These are phyloP conservation scores for Dendrophyllia cribrosa DNA, from an alignment of 64 coral and sea anemone species.

Conservation along the genomic window DNA sequence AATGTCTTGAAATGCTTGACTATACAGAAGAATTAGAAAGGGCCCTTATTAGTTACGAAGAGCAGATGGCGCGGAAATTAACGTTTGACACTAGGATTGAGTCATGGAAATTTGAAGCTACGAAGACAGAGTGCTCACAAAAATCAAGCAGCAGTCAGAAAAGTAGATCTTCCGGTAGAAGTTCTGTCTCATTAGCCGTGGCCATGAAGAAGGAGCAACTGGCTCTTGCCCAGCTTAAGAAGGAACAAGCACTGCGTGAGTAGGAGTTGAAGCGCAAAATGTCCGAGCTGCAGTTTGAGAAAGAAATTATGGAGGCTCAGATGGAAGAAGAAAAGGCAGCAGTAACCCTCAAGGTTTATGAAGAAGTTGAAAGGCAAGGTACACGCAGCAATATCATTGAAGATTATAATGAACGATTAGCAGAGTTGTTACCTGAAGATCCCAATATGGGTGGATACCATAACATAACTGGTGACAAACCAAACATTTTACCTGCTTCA, in stretches of 20 bases:
- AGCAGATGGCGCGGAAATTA: background rate
- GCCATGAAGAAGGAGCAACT: background rate
- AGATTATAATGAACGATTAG: too few species aligned
- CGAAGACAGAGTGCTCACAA: background rate
- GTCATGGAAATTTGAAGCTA: background rate
- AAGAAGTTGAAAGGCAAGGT: slow-evolving; percentile 1
- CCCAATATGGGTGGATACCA: too few species aligned
- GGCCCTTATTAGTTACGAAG: background rate
- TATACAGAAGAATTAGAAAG: background rate
- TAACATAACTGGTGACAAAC: too few species aligned
- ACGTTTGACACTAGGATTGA: background rate
- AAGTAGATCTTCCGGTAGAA: background rate
- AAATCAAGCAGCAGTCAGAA: background rate
- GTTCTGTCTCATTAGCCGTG: background rate
- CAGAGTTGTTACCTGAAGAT: too few species aligned
- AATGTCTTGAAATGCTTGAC: background rate
- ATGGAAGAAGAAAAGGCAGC: slow-evolving; percentile 40
- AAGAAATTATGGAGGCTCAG: slow-evolving; percentile 9
- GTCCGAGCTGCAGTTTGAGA: background rate
- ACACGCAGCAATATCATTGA: too few species aligned
- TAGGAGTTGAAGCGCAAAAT: background rate
- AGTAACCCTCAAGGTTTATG: background rate
- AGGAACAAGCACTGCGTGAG: background rate
- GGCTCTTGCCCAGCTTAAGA: background rate
- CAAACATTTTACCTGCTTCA: too few species aligned